Evolutionary conservation across 2,797 vertebrate species (phyloP).

Genomic region (Pangasius sanitwongsei): DNA sequence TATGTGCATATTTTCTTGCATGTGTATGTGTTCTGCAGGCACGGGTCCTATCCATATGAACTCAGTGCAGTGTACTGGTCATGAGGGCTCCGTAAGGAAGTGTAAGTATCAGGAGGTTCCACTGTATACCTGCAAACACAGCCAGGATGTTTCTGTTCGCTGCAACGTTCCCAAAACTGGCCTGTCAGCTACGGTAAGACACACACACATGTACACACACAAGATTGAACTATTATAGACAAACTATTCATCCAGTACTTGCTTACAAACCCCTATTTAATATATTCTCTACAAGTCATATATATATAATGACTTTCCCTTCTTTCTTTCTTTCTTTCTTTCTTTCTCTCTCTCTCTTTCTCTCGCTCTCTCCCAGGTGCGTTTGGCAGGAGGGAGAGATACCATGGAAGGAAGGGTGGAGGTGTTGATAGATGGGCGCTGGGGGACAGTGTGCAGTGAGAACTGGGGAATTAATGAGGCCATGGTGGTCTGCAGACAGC

Average conservation of each 20-base stretch:
- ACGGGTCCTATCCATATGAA: conserved; percentile 93
- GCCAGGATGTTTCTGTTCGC: conserved; percentile 85
- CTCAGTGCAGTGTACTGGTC: conserved; percentile 83
- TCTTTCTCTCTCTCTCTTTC: background rate
- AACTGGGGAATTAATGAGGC: conserved; percentile 86
- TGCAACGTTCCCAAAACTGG: conserved; percentile 86
- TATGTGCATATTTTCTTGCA: background rate
- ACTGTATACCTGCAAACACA: conserved; percentile 81
- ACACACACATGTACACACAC: background rate
- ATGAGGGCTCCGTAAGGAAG: conserved; percentile 80
- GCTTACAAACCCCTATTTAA: background rate
- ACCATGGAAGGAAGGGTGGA: conserved; percentile 80
- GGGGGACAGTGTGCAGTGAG: conserved; percentile 83
- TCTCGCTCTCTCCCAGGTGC: conserved; percentile 71
- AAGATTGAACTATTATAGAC: background rate
- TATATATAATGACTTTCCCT: background rate
- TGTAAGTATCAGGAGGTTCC: conserved; percentile 80
- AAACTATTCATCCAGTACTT: background rate
- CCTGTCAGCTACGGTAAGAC: conserved; percentile 79
- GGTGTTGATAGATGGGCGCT: conserved; percentile 78
- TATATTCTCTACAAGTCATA: background rate
- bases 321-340: background rate
- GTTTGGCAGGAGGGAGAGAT: conserved; percentile 79
- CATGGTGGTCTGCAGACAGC: conserved; percentile 85
- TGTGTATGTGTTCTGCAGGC: conserved; percentile 70